A percentile compares a stretch with the other conserved stretches of the same genome.
Evolutionary conservation across 2,888 invertebrate genomes (phyloP).

Genomic region (Apomyelois bistriatella): DNA sequence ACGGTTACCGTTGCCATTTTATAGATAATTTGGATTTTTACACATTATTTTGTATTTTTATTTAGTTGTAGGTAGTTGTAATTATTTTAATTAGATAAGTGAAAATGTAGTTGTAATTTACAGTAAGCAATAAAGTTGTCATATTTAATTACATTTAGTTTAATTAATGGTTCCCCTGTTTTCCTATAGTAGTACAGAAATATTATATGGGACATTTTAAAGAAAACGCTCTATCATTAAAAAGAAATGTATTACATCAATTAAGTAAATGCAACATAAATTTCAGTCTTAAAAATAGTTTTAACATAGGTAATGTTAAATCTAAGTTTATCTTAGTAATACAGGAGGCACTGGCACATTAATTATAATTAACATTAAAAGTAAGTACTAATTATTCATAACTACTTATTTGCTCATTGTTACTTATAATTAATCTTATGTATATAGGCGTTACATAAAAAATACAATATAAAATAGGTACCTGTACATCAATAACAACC

Average conservation of each 20-base stretch:
- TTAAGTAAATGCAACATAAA: constrained; percentile 68
- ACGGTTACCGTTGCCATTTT: too few species aligned
- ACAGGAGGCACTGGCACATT: constrained; percentile 74
- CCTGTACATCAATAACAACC: not conserved
- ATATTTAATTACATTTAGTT: too few species aligned
- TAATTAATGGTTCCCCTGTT: too few species aligned
- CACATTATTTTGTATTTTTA: too few species aligned
- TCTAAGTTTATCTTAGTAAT: constrained; percentile 57
- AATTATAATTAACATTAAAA: constrained; percentile 22
- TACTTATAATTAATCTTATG: not conserved
- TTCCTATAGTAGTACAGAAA: too few species aligned
- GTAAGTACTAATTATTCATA: constrained; percentile 13
- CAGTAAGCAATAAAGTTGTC: too few species aligned
- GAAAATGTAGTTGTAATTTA: too few species aligned
- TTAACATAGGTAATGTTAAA: constrained; percentile 42
- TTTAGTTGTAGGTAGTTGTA: too few species aligned
- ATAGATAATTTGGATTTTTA: too few species aligned
- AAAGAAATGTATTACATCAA: constrained; percentile 63
- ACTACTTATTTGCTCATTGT: not conserved
- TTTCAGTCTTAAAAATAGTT: constrained; percentile 74
- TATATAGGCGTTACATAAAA: constrained; percentile 22
- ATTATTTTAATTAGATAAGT: too few species aligned
- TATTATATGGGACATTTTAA: not conserved
- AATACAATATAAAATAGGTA: constrained; percentile 31
- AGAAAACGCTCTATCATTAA: constrained; percentile 32